Conservation (phyloP, 2,113 vertebrate species). For the Microtus oregoni region DNA sequence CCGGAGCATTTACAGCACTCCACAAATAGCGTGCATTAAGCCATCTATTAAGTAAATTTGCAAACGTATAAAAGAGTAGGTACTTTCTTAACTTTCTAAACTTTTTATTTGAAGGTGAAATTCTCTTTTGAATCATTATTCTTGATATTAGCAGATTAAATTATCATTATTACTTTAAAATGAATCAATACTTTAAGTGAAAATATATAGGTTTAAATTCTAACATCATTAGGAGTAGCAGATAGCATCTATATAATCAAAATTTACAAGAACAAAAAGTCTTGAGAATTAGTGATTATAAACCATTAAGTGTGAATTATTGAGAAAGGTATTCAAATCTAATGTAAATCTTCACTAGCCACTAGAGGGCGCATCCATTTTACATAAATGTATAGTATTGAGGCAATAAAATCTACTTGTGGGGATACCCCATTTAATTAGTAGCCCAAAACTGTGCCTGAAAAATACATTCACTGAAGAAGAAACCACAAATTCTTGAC, state of each 20-base stretch:
- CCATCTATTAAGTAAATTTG: background rate
- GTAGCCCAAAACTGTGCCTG: background rate
- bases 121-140: background rate
- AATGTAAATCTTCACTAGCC: conserved; percentile 39
- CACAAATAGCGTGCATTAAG: background rate
- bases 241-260: background rate
- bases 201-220: background rate
- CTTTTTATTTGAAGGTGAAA: background rate
- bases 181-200: background rate
- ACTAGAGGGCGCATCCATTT: conserved; percentile 80
- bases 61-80: background rate
- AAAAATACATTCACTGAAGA: conserved; percentile 45
- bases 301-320: background rate
- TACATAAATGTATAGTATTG: conserved; percentile 50
- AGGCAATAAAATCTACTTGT: conserved; percentile 54
- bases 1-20: background rate
- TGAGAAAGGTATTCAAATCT: background rate
- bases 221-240: background rate
- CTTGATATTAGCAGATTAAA: background rate
- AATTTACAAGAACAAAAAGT: background rate
- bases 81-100: background rate
- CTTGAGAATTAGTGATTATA: background rate
- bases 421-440: background rate
- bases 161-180: background rate
- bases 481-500: background rate